These are phyloP conservation scores for Orycteropus afer DNA, from an alignment of 2,113 vertebrate species.

Conservation along the genomic window DNA sequence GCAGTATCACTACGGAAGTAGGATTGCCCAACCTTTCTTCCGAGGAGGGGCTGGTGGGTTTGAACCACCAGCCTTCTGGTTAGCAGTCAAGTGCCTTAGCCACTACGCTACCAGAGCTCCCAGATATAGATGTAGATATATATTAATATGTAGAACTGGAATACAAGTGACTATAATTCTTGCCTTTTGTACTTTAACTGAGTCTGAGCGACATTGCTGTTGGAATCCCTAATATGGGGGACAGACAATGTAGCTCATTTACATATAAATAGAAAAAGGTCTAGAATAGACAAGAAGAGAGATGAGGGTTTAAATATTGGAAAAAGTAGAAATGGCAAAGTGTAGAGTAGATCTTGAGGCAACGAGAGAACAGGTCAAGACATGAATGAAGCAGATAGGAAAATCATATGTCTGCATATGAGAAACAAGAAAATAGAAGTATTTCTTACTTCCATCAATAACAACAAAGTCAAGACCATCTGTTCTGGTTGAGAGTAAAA, in stretches of 20 bases:
- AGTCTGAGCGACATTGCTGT: neutral
- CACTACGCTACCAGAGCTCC: too few relatives aligned
- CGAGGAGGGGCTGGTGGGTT: too few relatives aligned
- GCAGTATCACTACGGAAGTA: too few relatives aligned
- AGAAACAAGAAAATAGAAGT: neutral
- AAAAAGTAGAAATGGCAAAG: neutral
- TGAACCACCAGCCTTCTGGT: too few relatives aligned
- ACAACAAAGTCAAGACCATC: neutral
- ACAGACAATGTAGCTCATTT: neutral
- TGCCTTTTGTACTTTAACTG: constrained; percentile 26
- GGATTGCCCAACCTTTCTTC: too few relatives aligned
- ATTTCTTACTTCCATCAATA: neutral
- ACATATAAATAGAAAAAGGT: neutral
- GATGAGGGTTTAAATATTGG: constrained; percentile 30
- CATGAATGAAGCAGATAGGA: neutral
- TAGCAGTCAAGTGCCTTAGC: too few relatives aligned
- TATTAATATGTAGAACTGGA: neutral
- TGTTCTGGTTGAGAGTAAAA: neutral
- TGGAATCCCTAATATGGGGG: neutral
- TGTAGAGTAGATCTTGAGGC: neutral
- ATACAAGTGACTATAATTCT: neutral
- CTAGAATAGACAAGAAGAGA: neutral
- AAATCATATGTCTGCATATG: neutral
- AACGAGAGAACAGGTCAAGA: neutral
- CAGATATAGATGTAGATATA: too few relatives aligned